Evolutionary conservation across 2,888 invertebrate genomes (phyloP).

Genomic region (Tillus elongatus): DNA sequence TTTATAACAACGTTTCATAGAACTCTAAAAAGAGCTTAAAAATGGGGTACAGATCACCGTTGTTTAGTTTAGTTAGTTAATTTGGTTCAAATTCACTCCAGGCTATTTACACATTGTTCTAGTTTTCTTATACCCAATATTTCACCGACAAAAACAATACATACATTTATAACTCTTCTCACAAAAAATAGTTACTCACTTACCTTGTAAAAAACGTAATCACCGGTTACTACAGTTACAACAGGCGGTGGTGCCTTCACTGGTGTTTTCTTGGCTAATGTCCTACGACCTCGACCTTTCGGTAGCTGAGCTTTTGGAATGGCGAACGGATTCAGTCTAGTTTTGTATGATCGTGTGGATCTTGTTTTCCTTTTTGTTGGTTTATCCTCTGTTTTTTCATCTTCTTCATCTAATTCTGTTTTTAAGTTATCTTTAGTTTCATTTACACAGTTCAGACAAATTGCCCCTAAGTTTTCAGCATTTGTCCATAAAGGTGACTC

Average conservation of each 20-base stretch:
- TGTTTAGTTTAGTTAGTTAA: too few relatives aligned
- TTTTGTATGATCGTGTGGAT: conserved; percentile 45
- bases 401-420: conserved; percentile 33
- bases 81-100: too few relatives aligned
- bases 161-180: too few relatives aligned
- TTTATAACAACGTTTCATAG: too few relatives aligned
- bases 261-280: conserved; percentile 70
- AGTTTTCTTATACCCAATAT: too few relatives aligned
- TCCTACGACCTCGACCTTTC: conserved; percentile 66
- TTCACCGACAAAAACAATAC: too few relatives aligned
- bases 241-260: conserved; percentile 73
- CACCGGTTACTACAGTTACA: conserved; percentile 72
- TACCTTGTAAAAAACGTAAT: conserved; percentile 68
- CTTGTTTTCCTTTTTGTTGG: conserved; percentile 53
- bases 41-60: too few relatives aligned
- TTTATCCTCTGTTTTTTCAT: conserved; percentile 41
- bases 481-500: conserved; percentile 70
- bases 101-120: too few relatives aligned
- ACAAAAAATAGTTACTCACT: not conserved
- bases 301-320: conserved; percentile 41
- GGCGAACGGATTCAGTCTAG: conserved; percentile 40
- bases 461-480: conserved; percentile 58
- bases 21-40: too few relatives aligned
- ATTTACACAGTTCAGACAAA: conserved; percentile 67
- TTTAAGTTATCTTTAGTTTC: conserved; percentile 42